These are phyloP conservation scores for Sarcophilus harrisii DNA, from an alignment of 2,797 vertebrate species.

Conservation along the genomic window DNA sequence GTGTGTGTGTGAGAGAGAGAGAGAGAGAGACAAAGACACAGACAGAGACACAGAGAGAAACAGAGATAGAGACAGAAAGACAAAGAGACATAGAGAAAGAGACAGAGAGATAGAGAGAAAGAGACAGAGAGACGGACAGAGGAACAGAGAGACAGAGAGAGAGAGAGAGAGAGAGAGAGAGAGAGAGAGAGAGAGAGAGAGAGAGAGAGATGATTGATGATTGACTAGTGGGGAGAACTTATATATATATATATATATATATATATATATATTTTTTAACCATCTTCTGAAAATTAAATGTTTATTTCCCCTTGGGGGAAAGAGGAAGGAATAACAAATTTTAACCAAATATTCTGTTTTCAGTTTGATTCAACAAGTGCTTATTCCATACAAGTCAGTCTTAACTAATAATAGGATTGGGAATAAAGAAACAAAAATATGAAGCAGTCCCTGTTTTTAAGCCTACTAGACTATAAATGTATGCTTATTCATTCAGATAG, in stretches of 20 bases:
- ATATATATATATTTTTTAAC: conserved; percentile 33
- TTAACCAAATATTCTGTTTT: neutral
- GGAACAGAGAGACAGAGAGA: too few species aligned
- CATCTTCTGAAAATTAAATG: conserved; percentile 45
- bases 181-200: neutral
- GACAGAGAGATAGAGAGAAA: too few species aligned
- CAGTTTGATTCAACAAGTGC: neutral
- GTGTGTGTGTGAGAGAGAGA: neutral
- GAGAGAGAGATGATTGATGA: neutral
- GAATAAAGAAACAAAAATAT: neutral
- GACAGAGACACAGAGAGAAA: neutral
- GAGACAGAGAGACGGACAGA: too few species aligned
- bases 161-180: too few species aligned
- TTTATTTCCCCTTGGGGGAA: neutral
- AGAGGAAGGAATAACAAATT: neutral
- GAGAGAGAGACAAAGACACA: neutral
- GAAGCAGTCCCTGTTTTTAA: neutral
- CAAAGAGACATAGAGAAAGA: too few species aligned
- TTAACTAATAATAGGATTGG: neutral
- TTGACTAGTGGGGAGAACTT: conserved; percentile 1
- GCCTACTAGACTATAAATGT: neutral
- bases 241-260: neutral
- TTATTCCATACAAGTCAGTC: neutral
- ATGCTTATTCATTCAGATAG: neutral
- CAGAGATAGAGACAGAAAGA: too few species aligned